Evolutionary conservation across 1,140 invertebrate genomes (phyloP).

Genomic region (Cephus cinctus): DNA sequence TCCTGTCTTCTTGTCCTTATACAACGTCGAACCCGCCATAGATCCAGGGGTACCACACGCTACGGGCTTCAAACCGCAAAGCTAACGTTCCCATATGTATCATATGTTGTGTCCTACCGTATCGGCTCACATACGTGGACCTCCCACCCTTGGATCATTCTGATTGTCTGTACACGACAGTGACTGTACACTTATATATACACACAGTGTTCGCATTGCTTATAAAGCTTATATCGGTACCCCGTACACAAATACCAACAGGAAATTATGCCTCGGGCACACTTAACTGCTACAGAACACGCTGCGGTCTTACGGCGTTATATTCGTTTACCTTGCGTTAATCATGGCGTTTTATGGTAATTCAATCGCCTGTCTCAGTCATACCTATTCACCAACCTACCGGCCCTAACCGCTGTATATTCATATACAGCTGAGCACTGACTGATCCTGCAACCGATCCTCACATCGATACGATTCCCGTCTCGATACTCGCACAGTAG

Average conservation of each 20-base stretch:
- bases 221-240: no score
- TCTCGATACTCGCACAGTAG: background rate
- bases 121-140: slow-evolving; percentile 30
- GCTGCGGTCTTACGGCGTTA: slow-evolving; percentile 50
- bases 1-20: slow-evolving; percentile 13
- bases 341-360: slow-evolving; percentile 58
- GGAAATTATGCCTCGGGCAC: slow-evolving; percentile 27
- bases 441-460: slow-evolving; percentile 26
- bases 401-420: no score
- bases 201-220: no score
- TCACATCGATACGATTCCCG: slow-evolving; percentile 22
- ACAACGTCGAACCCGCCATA: no score
- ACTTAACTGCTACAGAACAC: slow-evolving; percentile 49
- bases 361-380: slow-evolving; percentile 42
- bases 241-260: no score
- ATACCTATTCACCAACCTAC: no score
- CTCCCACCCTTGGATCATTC: no score
- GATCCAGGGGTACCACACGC: slow-evolving; percentile 31
- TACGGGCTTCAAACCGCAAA: slow-evolving; percentile 55
- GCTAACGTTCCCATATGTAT: slow-evolving; percentile 57
- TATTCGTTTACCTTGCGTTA: slow-evolving; percentile 57
- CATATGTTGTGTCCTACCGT: slow-evolving; percentile 51
- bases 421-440: no score
- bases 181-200: no score
- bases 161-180: no score